These are phyloP conservation scores for Acholoe squamosa DNA, from an alignment of 2,888 invertebrate genomes.

Conservation along the genomic window DNA sequence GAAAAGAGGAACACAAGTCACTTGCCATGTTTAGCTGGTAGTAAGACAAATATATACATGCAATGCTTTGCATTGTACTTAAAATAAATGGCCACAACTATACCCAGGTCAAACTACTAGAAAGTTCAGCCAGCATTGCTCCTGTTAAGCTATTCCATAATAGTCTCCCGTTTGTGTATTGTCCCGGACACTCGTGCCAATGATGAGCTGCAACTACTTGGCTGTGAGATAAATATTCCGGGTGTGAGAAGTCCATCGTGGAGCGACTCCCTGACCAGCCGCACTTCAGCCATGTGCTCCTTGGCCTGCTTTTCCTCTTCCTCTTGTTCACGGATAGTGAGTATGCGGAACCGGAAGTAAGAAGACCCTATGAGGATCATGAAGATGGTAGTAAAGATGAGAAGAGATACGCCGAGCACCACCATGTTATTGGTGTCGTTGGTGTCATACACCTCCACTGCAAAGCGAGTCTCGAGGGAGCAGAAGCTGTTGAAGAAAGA, in stretches of 20 bases:
- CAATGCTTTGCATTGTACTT: too few species aligned
- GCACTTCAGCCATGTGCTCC: conserved; percentile 1
- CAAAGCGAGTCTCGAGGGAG: background rate
- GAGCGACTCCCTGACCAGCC: background rate
- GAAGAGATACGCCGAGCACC: background rate
- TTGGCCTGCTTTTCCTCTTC: background rate
- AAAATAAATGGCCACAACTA: too few species aligned
- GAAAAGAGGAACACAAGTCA: too few species aligned
- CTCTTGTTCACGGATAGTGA: background rate
- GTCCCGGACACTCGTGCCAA: background rate
- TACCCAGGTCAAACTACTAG: too few species aligned
- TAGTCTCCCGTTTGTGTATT: background rate
- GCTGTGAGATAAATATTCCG: background rate
- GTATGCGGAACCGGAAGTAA: conserved; percentile 16
- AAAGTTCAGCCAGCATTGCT: too few species aligned
- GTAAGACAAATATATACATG: too few species aligned
- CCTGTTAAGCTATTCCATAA: background rate
- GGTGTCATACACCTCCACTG: conserved; percentile 18
- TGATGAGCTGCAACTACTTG: background rate
- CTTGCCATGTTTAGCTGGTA: too few species aligned
- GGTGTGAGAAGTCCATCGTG: background rate
- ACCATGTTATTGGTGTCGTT: background rate
- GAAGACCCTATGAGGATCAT: background rate
- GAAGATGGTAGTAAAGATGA: background rate
- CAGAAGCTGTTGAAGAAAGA: conserved; percentile 7